Conservation (phyloP, 2,797 vertebrate species). For the Dermochelys coriacea region DNA sequence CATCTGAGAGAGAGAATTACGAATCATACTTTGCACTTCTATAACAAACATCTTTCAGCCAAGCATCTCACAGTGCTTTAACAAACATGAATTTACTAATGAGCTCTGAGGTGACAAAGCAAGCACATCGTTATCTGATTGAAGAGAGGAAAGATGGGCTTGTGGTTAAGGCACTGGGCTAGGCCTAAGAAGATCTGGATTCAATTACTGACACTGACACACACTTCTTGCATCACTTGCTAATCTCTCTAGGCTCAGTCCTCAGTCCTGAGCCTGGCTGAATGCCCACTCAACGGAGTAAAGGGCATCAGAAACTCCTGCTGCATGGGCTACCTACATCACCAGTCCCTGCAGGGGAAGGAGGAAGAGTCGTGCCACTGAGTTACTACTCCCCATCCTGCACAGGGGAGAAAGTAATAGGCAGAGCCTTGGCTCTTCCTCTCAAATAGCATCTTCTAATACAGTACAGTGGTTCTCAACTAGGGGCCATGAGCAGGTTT, state of each 20-base stretch:
- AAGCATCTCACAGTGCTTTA: background rate
- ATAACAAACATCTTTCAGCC: background rate
- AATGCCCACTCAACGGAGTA: background rate
- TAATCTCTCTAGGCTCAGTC: background rate
- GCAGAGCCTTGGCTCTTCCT: background rate
- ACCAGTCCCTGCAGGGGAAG: background rate
- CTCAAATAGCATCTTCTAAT: background rate
- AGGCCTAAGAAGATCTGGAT: background rate
- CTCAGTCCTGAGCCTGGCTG: background rate
- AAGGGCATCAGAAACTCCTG: background rate
- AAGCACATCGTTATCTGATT: background rate
- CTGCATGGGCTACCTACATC: background rate
- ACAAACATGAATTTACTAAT: background rate
- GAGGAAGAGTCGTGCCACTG: background rate
- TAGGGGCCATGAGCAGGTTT: too few species aligned
- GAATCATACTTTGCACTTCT: background rate
- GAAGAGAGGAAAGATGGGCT: background rate
- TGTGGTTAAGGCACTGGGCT: background rate
- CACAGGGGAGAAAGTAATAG: rapidly evolving
- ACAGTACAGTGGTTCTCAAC: too few species aligned
- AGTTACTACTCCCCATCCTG: background rate
- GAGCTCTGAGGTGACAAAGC: conserved; percentile 6
- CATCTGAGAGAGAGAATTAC: background rate
- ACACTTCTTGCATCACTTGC: background rate
- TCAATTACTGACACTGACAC: background rate